Evolutionary conservation across 2,797 vertebrate genomes (phyloP).

Genomic region (Cynopterus sphinx): DNA sequence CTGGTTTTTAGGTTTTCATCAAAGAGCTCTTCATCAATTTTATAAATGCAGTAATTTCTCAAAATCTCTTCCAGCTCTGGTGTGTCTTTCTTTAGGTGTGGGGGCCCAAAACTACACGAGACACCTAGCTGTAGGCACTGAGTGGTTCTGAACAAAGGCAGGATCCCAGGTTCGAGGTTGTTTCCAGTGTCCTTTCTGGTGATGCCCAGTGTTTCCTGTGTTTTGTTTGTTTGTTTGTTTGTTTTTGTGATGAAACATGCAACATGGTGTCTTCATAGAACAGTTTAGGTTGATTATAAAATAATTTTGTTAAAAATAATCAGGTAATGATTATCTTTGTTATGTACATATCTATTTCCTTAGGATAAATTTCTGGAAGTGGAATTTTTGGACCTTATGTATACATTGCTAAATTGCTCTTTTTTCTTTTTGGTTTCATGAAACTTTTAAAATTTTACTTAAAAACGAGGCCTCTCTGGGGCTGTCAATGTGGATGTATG

Average conservation of each 20-base stretch:
- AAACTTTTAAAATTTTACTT: conserved; percentile 63
- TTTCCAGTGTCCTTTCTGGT: neutral
- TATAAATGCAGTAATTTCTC: neutral
- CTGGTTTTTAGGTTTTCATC: neutral
- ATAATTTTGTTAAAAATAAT: neutral
- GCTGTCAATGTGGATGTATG: neutral
- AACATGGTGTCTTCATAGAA: neutral
- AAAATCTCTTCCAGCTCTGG: neutral
- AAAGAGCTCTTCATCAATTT: neutral
- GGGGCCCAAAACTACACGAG: neutral
- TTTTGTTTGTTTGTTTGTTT: neutral
- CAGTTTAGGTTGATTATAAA: neutral
- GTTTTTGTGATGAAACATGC: neutral
- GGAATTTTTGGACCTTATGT: neutral
- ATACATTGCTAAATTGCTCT: neutral
- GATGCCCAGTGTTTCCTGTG: neutral
- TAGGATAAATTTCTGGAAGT: neutral
- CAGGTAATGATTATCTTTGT: neutral
- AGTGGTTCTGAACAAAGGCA: neutral
- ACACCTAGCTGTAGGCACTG: neutral
- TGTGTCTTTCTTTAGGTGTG: neutral
- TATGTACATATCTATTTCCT: neutral
- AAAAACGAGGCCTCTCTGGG: conserved; percentile 11
- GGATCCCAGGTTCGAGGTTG: neutral
- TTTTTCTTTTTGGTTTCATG: conserved; percentile 16